Evolutionary conservation across 1,140 invertebrate species (phyloP), one percentile per base, ranked within the genome.

Genomic region (Drosophila kepulauana): DNA sequence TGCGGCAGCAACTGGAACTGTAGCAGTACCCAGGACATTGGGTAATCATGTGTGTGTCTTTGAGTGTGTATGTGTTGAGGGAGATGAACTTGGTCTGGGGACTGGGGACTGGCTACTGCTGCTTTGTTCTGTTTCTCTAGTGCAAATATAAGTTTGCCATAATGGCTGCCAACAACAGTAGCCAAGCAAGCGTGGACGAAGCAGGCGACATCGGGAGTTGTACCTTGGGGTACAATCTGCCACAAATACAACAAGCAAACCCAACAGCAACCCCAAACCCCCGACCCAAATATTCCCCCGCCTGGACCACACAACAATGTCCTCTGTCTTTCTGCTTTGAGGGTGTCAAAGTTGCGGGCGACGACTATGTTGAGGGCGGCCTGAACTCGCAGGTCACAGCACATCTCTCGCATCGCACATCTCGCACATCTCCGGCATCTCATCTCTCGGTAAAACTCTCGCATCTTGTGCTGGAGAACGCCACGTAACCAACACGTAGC

Each of bases 141-240:
- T 89, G 78, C 86, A 89, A 89, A 90, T 88, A 89, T 81, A 89
- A 89, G 85, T 89, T 88, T 62, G 67, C 78, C 86, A 84, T 88
- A 89, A 88, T 88, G 85, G 85, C 85, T 81, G 85, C 85, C 81
- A 88, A 41, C 74, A 76, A 54, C 77, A 88, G 79, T 11, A 51
- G 43, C 49, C 64, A 33, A 51, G 43, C 49, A 67, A 41, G 20
- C 54, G 77, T 11, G 57, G 43, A 38, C 59, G 66, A 30, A 58
- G 51, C 52, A 54, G 33, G 11, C 38, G 35, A 28, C 54, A 46
- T 38, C 5, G 35, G 28, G 45, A 30, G 8, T 46, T 69, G 66
- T 81, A 89, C 85, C 85, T 89, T 85, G 78, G 85, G 85, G 85
- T 90, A 89, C 85, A 90, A 89, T 90, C 85, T 89, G 76, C 85